Base-by-base conservation (phyloP, 2,797 vertebrate genomes). In the Acanthurus tractus region DNA sequence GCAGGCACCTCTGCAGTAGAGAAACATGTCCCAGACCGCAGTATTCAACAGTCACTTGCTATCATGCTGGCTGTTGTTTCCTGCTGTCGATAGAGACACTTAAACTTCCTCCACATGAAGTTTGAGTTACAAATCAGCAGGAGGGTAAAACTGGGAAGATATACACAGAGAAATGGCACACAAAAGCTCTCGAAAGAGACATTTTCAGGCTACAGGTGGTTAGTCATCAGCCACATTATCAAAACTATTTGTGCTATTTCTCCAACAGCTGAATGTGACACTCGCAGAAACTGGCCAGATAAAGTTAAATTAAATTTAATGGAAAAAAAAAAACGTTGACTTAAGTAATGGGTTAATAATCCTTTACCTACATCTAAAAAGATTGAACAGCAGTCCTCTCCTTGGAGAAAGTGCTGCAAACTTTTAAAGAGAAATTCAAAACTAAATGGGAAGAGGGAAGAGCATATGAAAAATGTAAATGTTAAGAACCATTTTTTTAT, bases 81-180 rank as follows among this genome's bases (percentile, higher is more conserved):
- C 64, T 61, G 52, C 67, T 74, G 57, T 23, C 73, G 68, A 82
- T 7, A 70, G 44, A 85, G 53, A 78, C 73, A 66, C 50, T 74
- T 77, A 18, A 62, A 81, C 65, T 59, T 76, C 80, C 74, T 25
- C 64, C 25, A 34, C 42, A 18, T 45, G 7, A 74, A 57, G 63
- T 74, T 45, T 53, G 17, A 74, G 69, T 64, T 58, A 54, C 68
- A 82, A 52, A 77, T 70, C 84, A 79, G 68, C 70, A 67, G 68
- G 63, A 50, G 46, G 25, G 59, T 40, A 52, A 82, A 44, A 62
- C 22, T 65, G 58, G 56, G 50, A 52, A 55, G 65, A 69, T 66
- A 63, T 78, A 65, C 62, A 42, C 20, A 53, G 38, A 42, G 17
- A 77, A 68, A 58, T 66, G 63, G n/a, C 34, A 46, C 46, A 53